Evolutionary conservation across 2,888 invertebrate species (phyloP).

Genomic region (Laspeyria flexula): DNA sequence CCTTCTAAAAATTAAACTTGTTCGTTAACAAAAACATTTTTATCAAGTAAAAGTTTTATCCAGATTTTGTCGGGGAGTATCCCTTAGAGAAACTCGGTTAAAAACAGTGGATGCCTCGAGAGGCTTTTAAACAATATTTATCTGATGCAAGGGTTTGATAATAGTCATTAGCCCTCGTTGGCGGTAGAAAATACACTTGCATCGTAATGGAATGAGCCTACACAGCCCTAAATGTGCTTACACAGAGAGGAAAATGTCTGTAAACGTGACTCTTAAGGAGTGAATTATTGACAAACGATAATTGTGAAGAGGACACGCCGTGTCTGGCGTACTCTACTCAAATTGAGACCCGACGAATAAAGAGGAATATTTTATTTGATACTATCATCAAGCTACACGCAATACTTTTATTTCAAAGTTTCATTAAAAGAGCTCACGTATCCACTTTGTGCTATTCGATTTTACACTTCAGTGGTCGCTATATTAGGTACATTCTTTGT

Average conservation of each 20-base stretch:
- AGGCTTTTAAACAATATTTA: slow-evolving; percentile 44
- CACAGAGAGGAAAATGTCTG: slow-evolving; percentile 15
- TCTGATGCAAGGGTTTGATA: slow-evolving; percentile 42
- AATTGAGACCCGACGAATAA: neutral
- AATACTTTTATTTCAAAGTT: neutral
- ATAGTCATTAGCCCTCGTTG: slow-evolving; percentile 37
- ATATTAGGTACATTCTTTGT: slow-evolving; percentile 3
- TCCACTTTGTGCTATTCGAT: slow-evolving; percentile 8
- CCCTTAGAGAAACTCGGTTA: slow-evolving; percentile 13
- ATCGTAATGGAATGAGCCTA: slow-evolving; percentile 33
- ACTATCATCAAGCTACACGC: no score
- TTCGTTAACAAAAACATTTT: slow-evolving; percentile 5
- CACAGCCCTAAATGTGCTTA: slow-evolving; percentile 30
- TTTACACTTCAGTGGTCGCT: slow-evolving; percentile 7
- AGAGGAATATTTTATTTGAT: neutral
- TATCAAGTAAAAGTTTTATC: slow-evolving; percentile 17
- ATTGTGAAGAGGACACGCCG: neutral
- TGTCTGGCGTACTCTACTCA: neutral
- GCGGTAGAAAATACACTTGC: slow-evolving; percentile 35
- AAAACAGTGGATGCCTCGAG: slow-evolving; percentile 12
- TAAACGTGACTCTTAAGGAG: slow-evolving; percentile 18
- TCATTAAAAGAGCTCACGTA: no score
- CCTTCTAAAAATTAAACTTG: slow-evolving; percentile 2
- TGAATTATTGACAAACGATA: slow-evolving; percentile 16
- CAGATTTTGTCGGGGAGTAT: slow-evolving; percentile 21